A percentile compares a stretch with the other conserved stretches of the same genome.
Conservation (phyloP, 2,113 vertebrate species). For the Cynopterus brachyotis region DNA sequence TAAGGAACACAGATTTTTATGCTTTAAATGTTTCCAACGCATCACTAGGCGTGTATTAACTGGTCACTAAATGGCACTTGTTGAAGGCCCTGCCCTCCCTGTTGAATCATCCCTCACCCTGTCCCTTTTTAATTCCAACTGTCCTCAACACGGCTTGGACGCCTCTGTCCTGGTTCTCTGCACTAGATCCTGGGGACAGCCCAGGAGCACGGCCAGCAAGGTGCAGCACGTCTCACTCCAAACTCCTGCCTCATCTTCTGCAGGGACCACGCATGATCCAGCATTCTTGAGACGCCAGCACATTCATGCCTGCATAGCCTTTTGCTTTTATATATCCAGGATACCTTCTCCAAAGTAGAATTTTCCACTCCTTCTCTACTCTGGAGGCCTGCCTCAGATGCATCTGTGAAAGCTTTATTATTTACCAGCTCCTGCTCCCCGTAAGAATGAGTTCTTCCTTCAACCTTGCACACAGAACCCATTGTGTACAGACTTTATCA, state of each 20-base stretch:
- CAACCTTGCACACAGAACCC: neutral
- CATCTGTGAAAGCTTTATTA: neutral
- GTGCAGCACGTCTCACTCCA: neutral
- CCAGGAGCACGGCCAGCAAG: neutral
- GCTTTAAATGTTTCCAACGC: neutral
- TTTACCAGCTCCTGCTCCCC: no score
- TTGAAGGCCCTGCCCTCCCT: neutral
- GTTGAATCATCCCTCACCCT: neutral
- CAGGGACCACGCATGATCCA: fast-evolving
- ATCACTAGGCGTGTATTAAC: neutral
- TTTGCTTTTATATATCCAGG: neutral
- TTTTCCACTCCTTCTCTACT: neutral
- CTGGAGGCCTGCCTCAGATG: neutral
- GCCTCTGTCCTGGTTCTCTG: neutral
- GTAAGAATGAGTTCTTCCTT: neutral
- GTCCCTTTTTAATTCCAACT: neutral
- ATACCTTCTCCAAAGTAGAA: neutral
- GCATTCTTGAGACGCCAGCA: neutral
- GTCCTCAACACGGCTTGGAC: fast-evolving
- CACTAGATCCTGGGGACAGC: neutral
- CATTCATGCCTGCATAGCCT: fast-evolving
- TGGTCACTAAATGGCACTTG: neutral
- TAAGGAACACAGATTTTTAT: neutral
- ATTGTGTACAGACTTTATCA: fast-evolving
- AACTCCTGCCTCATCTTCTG: neutral